Evolutionary conservation across 2,888 invertebrate species (phyloP).

Genomic region (Julus scandinavius): DNA sequence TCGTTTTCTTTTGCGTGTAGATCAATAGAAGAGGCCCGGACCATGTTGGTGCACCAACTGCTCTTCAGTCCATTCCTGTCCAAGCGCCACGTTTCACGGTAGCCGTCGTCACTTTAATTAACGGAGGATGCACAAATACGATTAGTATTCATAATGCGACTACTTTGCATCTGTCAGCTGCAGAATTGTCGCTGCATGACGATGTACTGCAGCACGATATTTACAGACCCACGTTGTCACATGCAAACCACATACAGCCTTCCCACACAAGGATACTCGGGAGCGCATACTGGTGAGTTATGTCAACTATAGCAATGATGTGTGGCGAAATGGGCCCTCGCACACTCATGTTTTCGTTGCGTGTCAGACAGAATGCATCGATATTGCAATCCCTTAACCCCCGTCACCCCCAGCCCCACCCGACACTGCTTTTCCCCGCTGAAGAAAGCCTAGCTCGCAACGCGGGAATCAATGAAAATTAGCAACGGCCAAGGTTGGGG

Average conservation of each 20-base stretch:
- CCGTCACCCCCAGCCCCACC: not conserved
- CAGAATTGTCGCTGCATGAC: too few relatives aligned
- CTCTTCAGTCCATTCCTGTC: too few relatives aligned
- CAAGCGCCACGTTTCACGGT: not conserved
- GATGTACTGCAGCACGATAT: not conserved
- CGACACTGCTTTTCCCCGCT: not conserved
- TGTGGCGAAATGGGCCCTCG: not conserved
- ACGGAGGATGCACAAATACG: not conserved
- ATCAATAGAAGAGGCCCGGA: not conserved
- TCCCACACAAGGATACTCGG: not conserved
- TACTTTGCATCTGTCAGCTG: not conserved
- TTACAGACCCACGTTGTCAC: not conserved
- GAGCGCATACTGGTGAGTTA: not conserved
- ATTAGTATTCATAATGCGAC: not conserved
- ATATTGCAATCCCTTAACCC: not conserved
- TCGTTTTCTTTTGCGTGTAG: not conserved
- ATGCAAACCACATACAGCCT: not conserved
- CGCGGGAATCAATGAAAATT: not conserved
- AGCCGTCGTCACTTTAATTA: not conserved
- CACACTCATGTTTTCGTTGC: not conserved
- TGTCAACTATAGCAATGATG: not conserved
- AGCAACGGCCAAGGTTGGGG: not conserved
- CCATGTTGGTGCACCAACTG: too few relatives aligned
- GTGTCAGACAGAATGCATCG: not conserved
- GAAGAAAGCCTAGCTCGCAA: not conserved